Evolutionary conservation across 2,797 vertebrate species (phyloP).

Genomic region (Gallirallus australis): DNA sequence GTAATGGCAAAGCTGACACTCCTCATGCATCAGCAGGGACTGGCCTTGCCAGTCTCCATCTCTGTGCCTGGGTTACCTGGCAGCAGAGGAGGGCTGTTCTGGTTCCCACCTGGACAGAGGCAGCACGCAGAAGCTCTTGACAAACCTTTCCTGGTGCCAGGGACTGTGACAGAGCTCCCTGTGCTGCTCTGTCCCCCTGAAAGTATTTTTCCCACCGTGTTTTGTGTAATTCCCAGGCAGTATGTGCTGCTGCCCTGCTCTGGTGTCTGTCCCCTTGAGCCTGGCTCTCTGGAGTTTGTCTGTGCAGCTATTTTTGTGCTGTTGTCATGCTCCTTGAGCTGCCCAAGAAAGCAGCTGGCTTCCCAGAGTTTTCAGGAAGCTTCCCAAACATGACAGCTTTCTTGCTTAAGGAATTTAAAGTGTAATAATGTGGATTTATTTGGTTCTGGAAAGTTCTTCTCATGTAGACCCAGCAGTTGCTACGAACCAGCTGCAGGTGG

Average conservation of each 20-base stretch:
- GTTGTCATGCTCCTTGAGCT: not conserved
- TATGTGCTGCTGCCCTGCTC: not conserved
- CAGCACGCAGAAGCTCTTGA: rapidly evolving
- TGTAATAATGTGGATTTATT: not conserved
- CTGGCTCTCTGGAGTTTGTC: not conserved
- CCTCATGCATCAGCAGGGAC: not conserved
- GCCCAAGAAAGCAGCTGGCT: not conserved
- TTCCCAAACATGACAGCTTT: not conserved
- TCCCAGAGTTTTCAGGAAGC: not conserved
- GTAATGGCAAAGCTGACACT: not conserved
- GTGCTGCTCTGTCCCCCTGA: not conserved
- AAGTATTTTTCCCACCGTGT: rapidly evolving
- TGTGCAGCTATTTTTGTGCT: not conserved
- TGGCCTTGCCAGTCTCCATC: rapidly evolving
- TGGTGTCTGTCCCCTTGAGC: not conserved
- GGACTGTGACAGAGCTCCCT: not conserved
- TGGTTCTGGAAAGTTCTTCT: not conserved
- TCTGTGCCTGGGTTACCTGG: not conserved
- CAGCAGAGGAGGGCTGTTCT: not conserved
- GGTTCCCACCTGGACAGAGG: not conserved
- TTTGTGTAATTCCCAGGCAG: not conserved
- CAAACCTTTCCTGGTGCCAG: not conserved
- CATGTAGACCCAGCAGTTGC: not conserved
- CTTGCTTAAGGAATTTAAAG: not conserved
- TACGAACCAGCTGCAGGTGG: no score